Evolutionary conservation across 2,888 invertebrate species (phyloP).

Genomic region (Oscheius sp.): DNA sequence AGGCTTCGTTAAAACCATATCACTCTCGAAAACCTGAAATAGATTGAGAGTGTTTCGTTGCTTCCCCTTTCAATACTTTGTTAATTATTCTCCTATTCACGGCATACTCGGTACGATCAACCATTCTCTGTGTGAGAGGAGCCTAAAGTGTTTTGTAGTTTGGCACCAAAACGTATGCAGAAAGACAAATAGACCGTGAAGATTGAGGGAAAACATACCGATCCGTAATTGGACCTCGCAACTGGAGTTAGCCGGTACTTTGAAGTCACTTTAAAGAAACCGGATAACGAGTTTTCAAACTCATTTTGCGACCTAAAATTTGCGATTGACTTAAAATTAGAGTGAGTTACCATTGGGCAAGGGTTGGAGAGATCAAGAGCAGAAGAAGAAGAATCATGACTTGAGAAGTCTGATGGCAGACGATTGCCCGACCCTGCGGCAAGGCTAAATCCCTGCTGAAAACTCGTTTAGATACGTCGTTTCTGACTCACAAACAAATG

Average conservation of each 20-base stretch:
- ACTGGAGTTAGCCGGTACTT: slow-evolving; percentile 37
- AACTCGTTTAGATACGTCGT: neutral
- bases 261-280: slow-evolving; percentile 35
- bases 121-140: slow-evolving; percentile 27
- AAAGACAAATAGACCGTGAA: neutral
- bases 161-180: no score
- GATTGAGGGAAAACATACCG: slow-evolving; percentile 11
- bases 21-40: slow-evolving; percentile 45
- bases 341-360: slow-evolving; percentile 5
- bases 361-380: neutral
- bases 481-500: slow-evolving; percentile 26
- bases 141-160: slow-evolving; percentile 25
- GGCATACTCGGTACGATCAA: slow-evolving; percentile 45
- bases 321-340: neutral
- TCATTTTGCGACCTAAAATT: slow-evolving; percentile 20
- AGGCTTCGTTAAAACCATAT: slow-evolving; percentile 44
- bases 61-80: slow-evolving; percentile 33
- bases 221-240: slow-evolving; percentile 34
- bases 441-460: slow-evolving; percentile 22
- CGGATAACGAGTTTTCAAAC: slow-evolving; percentile 17
- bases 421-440: slow-evolving; percentile 8
- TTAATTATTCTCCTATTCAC: slow-evolving; percentile 40
- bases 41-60: no score
- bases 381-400: slow-evolving; percentile 6
- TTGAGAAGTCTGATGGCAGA: slow-evolving; percentile 10